phyloP scores from a whole-genome alignment of 2,113 vertebrate species.

The Reinhardtius hippoglossoides region DNA sequence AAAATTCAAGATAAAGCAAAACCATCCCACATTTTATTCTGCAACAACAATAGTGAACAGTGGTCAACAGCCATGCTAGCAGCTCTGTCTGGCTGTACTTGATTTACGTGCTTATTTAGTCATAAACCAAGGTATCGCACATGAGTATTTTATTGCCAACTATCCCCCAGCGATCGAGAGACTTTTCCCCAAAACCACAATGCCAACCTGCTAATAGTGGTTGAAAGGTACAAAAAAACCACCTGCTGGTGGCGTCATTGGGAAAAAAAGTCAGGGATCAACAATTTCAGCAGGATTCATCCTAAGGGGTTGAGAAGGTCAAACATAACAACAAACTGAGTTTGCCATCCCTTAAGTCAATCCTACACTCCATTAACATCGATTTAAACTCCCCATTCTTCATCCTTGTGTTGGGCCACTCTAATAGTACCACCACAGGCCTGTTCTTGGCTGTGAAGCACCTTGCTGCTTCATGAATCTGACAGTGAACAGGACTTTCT shows the following conservation, averaged over 20 bases:
- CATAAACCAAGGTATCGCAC: no score
- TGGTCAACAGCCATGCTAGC: no score
- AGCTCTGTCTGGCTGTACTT: no score
- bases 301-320: neutral
- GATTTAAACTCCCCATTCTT: neutral
- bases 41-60: no score
- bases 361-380: neutral
- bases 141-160: neutral
- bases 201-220: neutral
- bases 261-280: neutral
- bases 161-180: no score
- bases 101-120: no score
- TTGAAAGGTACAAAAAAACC: no score
- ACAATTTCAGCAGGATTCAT: neutral
- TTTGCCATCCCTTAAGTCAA: neutral
- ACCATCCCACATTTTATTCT: no score
- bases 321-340: neutral
- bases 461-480: slow-evolving; percentile 23
- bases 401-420: neutral
- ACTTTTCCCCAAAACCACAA: neutral
- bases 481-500: slow-evolving; percentile 55
- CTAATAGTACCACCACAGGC: neutral
- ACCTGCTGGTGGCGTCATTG: neutral
- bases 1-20: no score
- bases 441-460: neutral